Percentiles rank a stretch among this genome's conserved stretches.
Conservation (phyloP, 2,797 vertebrate genomes). For the Tokudaia muenninki region DNA sequence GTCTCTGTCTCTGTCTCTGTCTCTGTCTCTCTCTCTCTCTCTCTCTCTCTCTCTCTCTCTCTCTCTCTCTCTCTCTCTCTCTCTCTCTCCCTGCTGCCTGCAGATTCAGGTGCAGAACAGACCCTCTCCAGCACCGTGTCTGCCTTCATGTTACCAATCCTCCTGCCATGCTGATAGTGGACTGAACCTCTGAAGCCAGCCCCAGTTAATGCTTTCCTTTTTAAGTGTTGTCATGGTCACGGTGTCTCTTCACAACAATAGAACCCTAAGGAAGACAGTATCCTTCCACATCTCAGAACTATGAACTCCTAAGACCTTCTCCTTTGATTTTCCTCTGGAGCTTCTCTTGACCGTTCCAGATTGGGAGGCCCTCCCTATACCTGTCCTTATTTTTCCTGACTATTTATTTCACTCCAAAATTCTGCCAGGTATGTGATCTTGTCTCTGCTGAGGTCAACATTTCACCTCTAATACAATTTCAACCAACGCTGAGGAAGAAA, state of each 20-base stretch:
- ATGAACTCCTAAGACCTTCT: neutral
- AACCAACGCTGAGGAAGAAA: constrained; percentile 37
- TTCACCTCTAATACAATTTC: constrained; percentile 4
- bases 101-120: neutral
- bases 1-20: too few species aligned
- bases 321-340: constrained; percentile 53
- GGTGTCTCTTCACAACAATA: neutral
- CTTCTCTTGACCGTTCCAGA: neutral
- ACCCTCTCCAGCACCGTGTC: neutral
- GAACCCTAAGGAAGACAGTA: neutral
- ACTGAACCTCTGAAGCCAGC: neutral
- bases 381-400: neutral
- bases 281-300: neutral
- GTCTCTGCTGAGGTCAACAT: neutral
- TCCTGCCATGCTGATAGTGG: neutral
- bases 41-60: too few species aligned
- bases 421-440: neutral
- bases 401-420: constrained; percentile 4
- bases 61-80: too few species aligned
- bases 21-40: too few species aligned
- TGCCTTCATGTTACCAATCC: neutral
- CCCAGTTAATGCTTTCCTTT: neutral
- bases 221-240: neutral
- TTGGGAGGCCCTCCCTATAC: neutral
- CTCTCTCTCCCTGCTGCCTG: neutral